These are phyloP conservation scores for Agapostemon virescens DNA, from an alignment of 2,888 invertebrate genomes.

Conservation along the genomic window DNA sequence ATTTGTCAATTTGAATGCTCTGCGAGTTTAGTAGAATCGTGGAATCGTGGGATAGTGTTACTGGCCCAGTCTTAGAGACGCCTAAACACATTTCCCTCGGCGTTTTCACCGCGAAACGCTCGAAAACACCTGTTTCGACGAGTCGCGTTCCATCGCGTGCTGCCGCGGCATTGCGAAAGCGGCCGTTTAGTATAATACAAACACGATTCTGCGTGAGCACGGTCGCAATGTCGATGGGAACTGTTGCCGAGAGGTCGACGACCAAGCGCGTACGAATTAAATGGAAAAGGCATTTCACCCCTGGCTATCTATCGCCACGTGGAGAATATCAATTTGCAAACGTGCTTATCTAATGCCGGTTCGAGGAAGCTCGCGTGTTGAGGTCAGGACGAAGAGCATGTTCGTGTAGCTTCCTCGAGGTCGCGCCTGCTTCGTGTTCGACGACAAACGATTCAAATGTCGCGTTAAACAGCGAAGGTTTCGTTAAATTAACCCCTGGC, in stretches of 20 bases:
- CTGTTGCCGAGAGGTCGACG: conserved; percentile 53
- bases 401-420: too few relatives aligned
- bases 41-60: too few relatives aligned
- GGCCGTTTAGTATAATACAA: conserved; percentile 11
- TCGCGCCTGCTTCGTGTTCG: too few relatives aligned
- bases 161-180: background rate
- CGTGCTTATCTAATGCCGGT: background rate
- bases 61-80: too few relatives aligned
- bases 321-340: conserved; percentile 50
- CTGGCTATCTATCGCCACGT: conserved; percentile 59
- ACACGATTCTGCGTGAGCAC: conserved; percentile 24
- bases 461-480: too few relatives aligned
- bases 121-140: background rate
- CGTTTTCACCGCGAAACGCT: background rate
- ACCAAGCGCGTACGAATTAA: conserved; percentile 49
- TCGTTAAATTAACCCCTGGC: too few relatives aligned
- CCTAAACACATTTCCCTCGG: too few relatives aligned
- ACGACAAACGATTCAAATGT: too few relatives aligned
- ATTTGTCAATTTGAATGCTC: too few relatives aligned
- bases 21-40: too few relatives aligned
- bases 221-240: conserved; percentile 45
- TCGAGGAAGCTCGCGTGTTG: background rate
- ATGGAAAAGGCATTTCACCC: conserved; percentile 60
- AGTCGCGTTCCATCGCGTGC: background rate
- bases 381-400: background rate